Percentiles rank a stretch among this genome's conserved stretches.
Evolutionary conservation across 2,888 invertebrate genomes (phyloP).

Genomic region (Oscheius sp.): DNA sequence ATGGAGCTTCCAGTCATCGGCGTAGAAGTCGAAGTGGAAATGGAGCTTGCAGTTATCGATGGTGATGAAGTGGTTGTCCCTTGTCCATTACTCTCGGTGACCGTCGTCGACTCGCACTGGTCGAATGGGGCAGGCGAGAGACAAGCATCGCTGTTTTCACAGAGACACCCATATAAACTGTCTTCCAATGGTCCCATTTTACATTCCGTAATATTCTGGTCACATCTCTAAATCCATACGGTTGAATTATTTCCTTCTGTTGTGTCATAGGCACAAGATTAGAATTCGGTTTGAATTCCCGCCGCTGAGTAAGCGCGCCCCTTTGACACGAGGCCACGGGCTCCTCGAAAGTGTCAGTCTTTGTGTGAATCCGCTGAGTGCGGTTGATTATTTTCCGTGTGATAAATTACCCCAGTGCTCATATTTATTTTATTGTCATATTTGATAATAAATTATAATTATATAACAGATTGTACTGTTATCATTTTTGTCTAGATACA

Average conservation of each 20-base stretch:
- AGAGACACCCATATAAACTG: background rate
- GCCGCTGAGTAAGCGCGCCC: too few relatives aligned
- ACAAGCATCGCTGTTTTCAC: background rate
- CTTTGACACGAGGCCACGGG: too few relatives aligned
- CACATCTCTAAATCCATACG: background rate
- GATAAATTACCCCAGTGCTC: too few relatives aligned
- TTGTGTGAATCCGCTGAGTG: too few relatives aligned
- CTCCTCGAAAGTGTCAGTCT: too few relatives aligned
- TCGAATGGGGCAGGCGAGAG: background rate
- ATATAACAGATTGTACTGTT: too few relatives aligned
- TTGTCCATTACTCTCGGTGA: background rate
- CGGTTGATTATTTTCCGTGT: too few relatives aligned
- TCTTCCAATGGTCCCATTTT: background rate
- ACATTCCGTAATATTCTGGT: slow-evolving; percentile 7
- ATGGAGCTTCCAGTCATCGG: background rate
- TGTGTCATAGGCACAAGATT: background rate
- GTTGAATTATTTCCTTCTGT: background rate
- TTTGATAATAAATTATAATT: too few relatives aligned
- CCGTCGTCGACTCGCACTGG: background rate
- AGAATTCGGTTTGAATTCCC: too few relatives aligned
- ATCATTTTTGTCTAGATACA: too few relatives aligned
- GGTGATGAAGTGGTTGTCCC: background rate
- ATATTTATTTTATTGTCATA: too few relatives aligned
- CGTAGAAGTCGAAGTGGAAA: background rate
- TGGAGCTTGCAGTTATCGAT: background rate